Evolutionary conservation across 2,113 vertebrate genomes (phyloP).

Genomic region (Suricata suricatta): DNA sequence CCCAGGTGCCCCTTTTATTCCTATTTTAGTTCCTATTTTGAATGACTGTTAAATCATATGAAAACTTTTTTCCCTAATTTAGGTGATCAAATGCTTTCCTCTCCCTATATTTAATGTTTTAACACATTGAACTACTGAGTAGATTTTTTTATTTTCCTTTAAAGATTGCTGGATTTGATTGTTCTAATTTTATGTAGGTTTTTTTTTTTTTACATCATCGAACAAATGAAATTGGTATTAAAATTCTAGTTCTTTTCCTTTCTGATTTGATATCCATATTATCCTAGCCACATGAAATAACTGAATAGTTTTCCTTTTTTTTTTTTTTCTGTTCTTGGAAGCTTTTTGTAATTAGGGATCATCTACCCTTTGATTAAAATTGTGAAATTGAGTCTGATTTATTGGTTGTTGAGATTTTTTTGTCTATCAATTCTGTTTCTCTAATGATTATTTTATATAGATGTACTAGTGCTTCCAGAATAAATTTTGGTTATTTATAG

Average conservation of each 20-base stretch:
- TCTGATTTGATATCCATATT: not conserved
- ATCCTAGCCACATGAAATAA: not conserved
- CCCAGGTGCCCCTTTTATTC: not conserved
- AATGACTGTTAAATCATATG: not conserved
- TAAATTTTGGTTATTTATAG: constrained; percentile 36
- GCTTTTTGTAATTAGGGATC: not conserved
- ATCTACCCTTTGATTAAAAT: constrained; percentile 7
- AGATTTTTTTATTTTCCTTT: constrained; percentile 9
- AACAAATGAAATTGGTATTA: not conserved
- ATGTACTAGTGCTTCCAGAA: not conserved
- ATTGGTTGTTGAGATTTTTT: not conserved
- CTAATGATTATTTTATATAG: not conserved
- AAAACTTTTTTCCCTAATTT: not conserved
- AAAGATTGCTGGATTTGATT: not conserved
- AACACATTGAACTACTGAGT: not conserved
- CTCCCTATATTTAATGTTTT: not conserved
- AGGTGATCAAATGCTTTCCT: not conserved
- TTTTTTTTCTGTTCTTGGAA: not conserved
- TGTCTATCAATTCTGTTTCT: not conserved
- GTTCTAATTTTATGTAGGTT: not conserved
- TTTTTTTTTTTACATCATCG: not conserved
- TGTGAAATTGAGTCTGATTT: not conserved
- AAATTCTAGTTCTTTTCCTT: not conserved
- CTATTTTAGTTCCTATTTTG: constrained; percentile 8
- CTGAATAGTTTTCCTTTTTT: not conserved